Evolutionary conservation across 1,140 invertebrate genomes (phyloP).

Genomic region (Atta colombica): DNA sequence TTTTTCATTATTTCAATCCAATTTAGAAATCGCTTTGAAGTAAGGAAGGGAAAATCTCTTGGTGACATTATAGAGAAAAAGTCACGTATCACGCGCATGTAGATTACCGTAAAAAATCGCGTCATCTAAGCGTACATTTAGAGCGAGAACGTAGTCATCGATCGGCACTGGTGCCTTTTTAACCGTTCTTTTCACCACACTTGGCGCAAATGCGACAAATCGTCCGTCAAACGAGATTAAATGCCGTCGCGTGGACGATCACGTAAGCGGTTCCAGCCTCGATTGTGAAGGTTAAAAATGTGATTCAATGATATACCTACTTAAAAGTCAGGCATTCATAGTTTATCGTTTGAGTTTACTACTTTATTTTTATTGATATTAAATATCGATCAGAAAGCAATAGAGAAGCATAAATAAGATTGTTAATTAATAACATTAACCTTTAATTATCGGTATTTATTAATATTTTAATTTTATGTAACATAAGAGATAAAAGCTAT

Average conservation of each 20-base stretch:
- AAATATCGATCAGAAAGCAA: neutral
- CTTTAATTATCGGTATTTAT: neutral
- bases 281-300: conserved; percentile 29
- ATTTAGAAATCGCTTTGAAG: neutral
- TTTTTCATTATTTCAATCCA: neutral
- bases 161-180: conserved; percentile 35
- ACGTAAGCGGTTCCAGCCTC: conserved; percentile 31
- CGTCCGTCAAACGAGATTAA: conserved; percentile 70
- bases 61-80: conserved; percentile 4
- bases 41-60: neutral
- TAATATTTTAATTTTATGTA: neutral
- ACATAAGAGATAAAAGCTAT: neutral
- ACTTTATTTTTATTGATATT: neutral
- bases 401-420: neutral
- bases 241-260: conserved; percentile 38
- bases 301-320: conserved; percentile 17
- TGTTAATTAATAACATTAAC: neutral
- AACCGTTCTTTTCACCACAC: conserved; percentile 50
- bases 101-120: conserved; percentile 28
- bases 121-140: conserved; percentile 22
- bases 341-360: neutral
- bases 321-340: neutral
- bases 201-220: conserved; percentile 67
- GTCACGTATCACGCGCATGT: neutral
- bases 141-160: conserved; percentile 32